Evolutionary conservation across 2,888 invertebrate genomes (phyloP), one percentile per base, ranked within the genome.

Genomic region (Yponomeuta evonymella): DNA sequence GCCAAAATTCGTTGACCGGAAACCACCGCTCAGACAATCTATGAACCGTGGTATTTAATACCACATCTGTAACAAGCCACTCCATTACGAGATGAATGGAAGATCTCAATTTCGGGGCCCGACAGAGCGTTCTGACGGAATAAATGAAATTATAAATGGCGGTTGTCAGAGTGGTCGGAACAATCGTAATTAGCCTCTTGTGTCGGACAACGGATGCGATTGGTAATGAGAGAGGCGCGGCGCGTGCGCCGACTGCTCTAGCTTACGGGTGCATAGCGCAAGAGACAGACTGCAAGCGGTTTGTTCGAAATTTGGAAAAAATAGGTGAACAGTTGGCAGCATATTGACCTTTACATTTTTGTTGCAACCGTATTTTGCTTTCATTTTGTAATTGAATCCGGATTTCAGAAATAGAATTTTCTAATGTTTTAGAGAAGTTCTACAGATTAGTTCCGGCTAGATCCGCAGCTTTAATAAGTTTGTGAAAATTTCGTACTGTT

Each of bases 121-220:
- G 83, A 84, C 48, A 43, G 70, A 33, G 12, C 83, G 80, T 78
- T 73, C 76, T 74, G 78, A 76, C 76, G 74, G 78, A 76, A 79
- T 80, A 84, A 83, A 86, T 81, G 78, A 78, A 72, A 79, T 90
- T 86, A 91, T 87, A 92, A 91, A 90, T 92, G 81, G 84, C 80
- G 75, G 83, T 88, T 90, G 91, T 91, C 90, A 90, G 90, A 90
- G 90, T 85, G 85, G 83, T 83, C 79, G 84, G 85, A 86, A 92
- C 90, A 89, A 86, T 87, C 78, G 86, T 92, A 90, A 92, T 91
- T 88, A 89, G 86, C 76, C 85, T 86, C 87, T 91, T 90, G 89
- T 91, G 80, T 76, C 77, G 84, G 84, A 91, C 89, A 91, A 92
- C 83, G 84, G 87, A 64, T 81, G 75, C 76, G 74, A 76, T 75